phyloP scores from a whole-genome alignment of 2,113 vertebrate genomes.

The Sapayoa aenigma region DNA sequence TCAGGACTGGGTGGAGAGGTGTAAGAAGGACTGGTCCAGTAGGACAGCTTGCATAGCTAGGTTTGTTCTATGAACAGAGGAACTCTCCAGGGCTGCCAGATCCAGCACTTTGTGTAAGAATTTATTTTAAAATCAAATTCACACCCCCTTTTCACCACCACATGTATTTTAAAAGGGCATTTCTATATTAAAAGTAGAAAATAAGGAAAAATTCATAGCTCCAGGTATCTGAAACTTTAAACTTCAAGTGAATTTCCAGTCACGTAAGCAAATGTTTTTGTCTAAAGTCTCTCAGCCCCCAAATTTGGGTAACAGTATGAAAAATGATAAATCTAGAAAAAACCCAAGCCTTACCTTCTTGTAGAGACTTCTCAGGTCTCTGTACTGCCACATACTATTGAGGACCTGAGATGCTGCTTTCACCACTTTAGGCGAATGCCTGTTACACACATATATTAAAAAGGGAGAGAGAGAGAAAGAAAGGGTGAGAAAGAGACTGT shows the following conservation, averaged over 20 bases:
- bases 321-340: constrained; percentile 4
- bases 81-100: background rate
- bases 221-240: background rate
- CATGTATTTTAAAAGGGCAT: background rate
- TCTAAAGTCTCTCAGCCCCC: background rate
- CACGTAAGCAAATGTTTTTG: background rate
- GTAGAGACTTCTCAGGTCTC: constrained; percentile 98
- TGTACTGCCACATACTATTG: constrained; percentile 99
- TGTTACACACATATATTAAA: constrained; percentile 62
- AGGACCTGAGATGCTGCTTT: constrained; percentile 99
- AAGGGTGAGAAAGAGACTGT: background rate
- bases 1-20: background rate
- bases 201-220: background rate
- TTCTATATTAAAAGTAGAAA: background rate
- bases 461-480: constrained; percentile 53
- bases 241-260: background rate
- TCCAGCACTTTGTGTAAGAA: background rate
- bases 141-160: background rate
- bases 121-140: background rate
- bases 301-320: background rate
- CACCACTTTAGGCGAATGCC: constrained; percentile 98
- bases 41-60: background rate
- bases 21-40: background rate
- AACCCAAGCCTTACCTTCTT: constrained; percentile 88
- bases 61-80: background rate